Conservation (phyloP, 2,113 vertebrate genomes). For the Neogale vison region DNA sequence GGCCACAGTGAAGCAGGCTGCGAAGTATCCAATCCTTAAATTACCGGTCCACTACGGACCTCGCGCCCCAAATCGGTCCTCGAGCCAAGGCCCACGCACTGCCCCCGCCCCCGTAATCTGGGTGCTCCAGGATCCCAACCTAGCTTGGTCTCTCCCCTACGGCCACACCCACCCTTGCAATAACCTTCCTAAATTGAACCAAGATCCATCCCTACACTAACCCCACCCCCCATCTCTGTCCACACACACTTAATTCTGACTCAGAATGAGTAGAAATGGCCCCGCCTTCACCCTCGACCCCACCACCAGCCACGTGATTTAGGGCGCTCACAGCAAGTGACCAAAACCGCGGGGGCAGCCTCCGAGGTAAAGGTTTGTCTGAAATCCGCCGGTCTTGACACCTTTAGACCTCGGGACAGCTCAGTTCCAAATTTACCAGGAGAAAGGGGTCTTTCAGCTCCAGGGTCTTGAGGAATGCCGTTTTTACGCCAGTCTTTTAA, state of each 20-base stretch:
- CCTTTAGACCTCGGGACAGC: background rate
- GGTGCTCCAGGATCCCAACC: background rate
- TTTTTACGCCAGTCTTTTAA: background rate
- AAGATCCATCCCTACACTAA: background rate
- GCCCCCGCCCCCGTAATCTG: background rate
- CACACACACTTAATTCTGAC: background rate
- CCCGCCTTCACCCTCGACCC: background rate
- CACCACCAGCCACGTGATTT: background rate
- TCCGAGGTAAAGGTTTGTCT: background rate
- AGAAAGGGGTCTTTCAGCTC: background rate
- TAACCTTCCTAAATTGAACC: background rate
- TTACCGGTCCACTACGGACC: background rate
- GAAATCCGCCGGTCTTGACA: background rate
- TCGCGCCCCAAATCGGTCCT: background rate
- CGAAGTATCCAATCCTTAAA: background rate
- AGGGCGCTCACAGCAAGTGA: background rate
- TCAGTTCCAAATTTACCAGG: too few species aligned
- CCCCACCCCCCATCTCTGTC: background rate
- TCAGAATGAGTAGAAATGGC: background rate
- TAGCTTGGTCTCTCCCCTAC: background rate
- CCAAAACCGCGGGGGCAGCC: background rate
- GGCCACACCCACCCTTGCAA: conserved; percentile 28
- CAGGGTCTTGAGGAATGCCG: background rate
- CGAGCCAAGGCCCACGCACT: background rate
- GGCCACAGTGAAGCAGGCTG: background rate